Evolutionary conservation across 2,888 invertebrate genomes (phyloP).

Genomic region (Pristionchus fissidentatus): DNA sequence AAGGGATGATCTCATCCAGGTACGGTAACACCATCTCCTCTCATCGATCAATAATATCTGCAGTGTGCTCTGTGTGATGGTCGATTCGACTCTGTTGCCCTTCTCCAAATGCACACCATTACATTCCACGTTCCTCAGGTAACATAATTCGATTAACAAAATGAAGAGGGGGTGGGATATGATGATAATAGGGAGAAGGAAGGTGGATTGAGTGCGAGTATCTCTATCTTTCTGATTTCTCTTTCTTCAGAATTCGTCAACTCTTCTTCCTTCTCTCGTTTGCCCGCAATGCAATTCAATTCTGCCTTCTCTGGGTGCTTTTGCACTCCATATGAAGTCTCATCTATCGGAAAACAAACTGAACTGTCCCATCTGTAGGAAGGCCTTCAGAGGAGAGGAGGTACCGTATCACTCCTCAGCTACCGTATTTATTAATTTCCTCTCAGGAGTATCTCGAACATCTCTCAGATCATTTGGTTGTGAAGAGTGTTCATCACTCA

Average conservation of each 20-base stretch:
- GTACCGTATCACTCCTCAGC: neutral
- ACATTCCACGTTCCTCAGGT: neutral
- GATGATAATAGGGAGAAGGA: neutral
- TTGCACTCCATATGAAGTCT: slow-evolving; percentile 36
- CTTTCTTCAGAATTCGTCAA: neutral
- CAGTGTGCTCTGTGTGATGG: slow-evolving; percentile 12
- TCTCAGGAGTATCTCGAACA: neutral
- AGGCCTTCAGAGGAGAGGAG: neutral
- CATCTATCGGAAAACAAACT: slow-evolving; percentile 4
- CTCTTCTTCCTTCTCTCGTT: slow-evolving; percentile 1
- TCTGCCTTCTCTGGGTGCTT: neutral
- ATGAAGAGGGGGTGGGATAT: too few relatives aligned
- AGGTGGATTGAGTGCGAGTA: too few relatives aligned
- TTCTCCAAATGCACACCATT: slow-evolving; percentile 36
- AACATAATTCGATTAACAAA: too few relatives aligned
- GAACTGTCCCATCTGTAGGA: neutral
- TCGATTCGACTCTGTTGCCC: slow-evolving; percentile 18
- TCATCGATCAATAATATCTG: neutral
- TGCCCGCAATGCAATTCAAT: slow-evolving; percentile 22
- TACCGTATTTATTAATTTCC: neutral
- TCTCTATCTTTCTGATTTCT: neutral
- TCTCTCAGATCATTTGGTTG: neutral
- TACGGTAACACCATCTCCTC: slow-evolving; percentile 18
- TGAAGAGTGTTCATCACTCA: neutral
- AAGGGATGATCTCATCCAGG: slow-evolving; percentile 10